Conservation (phyloP, 1,140 invertebrate species). For the Glossosoma conforme region DNA sequence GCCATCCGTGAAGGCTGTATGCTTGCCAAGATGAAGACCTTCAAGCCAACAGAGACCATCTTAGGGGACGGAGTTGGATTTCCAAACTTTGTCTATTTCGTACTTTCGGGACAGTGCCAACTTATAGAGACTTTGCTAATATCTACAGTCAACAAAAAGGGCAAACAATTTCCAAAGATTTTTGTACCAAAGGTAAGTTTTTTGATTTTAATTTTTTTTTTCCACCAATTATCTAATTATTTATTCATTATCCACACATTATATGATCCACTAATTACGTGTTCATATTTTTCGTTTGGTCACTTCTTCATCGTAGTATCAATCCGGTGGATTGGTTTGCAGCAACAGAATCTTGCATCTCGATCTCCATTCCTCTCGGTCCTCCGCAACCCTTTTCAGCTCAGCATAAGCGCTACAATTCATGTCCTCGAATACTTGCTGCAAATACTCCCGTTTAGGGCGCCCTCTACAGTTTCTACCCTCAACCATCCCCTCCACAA, state of each 20-base stretch:
- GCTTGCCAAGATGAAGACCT: slow-evolving; percentile 55
- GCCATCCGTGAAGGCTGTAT: slow-evolving; percentile 59
- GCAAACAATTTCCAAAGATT: slow-evolving; percentile 45
- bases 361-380: too few species aligned
- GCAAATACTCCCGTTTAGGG: too few species aligned
- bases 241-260: too few species aligned
- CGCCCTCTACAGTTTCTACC: too few species aligned
- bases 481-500: too few species aligned
- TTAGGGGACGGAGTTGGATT: slow-evolving; percentile 58
- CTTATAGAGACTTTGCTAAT: slow-evolving; percentile 54
- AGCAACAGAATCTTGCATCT: too few species aligned
- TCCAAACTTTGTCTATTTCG: slow-evolving; percentile 59
- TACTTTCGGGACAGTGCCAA: slow-evolving; percentile 56
- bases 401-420: too few species aligned
- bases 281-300: neutral
- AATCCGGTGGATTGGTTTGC: too few species aligned
- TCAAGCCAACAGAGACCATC: slow-evolving; percentile 51
- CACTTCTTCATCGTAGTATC: too few species aligned
- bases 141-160: slow-evolving; percentile 30
- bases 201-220: slow-evolving; percentile 8
- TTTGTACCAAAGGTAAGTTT: slow-evolving; percentile 37
- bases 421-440: too few species aligned
- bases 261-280: neutral
- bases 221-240: too few species aligned
- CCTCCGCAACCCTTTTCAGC: too few species aligned